Evolutionary conservation across 1,140 invertebrate species (phyloP).

Genomic region (Mya arenaria): DNA sequence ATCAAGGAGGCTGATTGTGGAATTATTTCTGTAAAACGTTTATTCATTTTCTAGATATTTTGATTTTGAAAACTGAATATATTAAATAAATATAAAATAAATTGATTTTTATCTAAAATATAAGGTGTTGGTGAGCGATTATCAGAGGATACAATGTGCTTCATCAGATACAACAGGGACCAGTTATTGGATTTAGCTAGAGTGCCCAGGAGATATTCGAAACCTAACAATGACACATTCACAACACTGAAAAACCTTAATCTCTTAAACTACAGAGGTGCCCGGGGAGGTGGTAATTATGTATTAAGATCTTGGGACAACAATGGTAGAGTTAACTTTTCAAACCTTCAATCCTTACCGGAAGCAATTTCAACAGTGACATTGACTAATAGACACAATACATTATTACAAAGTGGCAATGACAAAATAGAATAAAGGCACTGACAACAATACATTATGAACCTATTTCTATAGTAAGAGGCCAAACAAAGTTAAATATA

Average conservation of each 20-base stretch:
- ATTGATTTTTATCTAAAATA: background rate
- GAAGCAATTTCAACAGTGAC: slow-evolving; percentile 21
- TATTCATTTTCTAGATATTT: slow-evolving; percentile 34
- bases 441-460: slow-evolving; percentile 16
- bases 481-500: background rate
- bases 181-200: too few relatives aligned
- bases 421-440: slow-evolving; percentile 11
- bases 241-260: slow-evolving; percentile 33
- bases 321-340: slow-evolving; percentile 15
- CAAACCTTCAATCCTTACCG: slow-evolving; percentile 11
- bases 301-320: slow-evolving; percentile 30
- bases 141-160: slow-evolving; percentile 12
- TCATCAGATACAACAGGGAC: slow-evolving; percentile 17
- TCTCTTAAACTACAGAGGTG: slow-evolving; percentile 13
- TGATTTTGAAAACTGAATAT: slow-evolving; percentile 27
- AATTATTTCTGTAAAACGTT: slow-evolving; percentile 13
- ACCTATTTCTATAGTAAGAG: slow-evolving; percentile 5
- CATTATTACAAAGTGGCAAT: slow-evolving; percentile 25
- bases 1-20: slow-evolving; percentile 16
- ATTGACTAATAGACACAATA: slow-evolving; percentile 32
- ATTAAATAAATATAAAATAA: slow-evolving; percentile 8
- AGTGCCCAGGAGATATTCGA: slow-evolving; percentile 26
- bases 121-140: slow-evolving; percentile 11
- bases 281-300: slow-evolving; percentile 25
- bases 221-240: slow-evolving; percentile 11